Base-by-base conservation (phyloP, 2,797 vertebrate species). In the Caiman crocodilus region DNA sequence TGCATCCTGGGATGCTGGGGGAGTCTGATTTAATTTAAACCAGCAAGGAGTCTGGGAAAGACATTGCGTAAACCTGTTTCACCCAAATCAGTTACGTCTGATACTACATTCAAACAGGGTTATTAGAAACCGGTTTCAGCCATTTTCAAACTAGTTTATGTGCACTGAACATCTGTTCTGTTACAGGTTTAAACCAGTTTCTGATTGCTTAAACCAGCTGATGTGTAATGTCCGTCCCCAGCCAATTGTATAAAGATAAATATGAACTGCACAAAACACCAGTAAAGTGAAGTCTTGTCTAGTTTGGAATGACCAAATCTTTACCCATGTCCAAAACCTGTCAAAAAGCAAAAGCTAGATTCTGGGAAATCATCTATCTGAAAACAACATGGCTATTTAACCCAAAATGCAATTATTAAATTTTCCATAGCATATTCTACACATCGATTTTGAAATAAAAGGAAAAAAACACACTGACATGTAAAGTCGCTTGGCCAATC, bases 201-300 rank as follows among this genome's bases (percentile, higher is more conserved):
- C 10, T 50, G 42, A 50, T 50, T 10, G 10, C 10, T 50, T 50
- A 50, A 50, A 50, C 9, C 42, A 50, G 42, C 42, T 50, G 9
- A 50, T 50, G 10, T 50, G 42, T 50, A 50, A 50, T 10, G 42
- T 50, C 42, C 11, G 42, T 50, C 42, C 42, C 42, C 42, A 50
- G 42, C 42, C 42, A 50, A 50, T 9, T 14, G 25, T 13, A 32
- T 50, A 90, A 78, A 74, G 63, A 21, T 23, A 55, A 6, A 20
- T 25, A 58, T 4, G 67, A 26, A 69, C 26, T 0, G 0, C 26
- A 42, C 25, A 14, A n/a, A 1, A 5, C 6, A 28, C 1, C 17
- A 4, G 1, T 1, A 25, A 16, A 35, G 28, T 67, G 23, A 92
- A 65, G 26, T 9, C 15, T 78, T 1, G 0, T 7, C 32, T 6